phyloP scores from a whole-genome alignment of 2,888 invertebrate genomes.

The Cerastis rubricosa region DNA sequence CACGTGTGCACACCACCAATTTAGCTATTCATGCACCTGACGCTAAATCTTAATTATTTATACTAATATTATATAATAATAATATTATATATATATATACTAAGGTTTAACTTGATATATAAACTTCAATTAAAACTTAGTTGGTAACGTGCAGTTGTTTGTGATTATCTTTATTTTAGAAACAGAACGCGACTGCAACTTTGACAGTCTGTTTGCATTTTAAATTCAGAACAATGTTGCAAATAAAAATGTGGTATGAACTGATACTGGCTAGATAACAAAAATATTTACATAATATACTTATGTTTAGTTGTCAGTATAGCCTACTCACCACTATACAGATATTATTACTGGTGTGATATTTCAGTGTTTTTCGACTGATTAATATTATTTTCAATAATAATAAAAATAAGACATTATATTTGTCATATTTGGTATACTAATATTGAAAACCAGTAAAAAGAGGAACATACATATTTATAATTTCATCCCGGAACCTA shows the following conservation, averaged over 20 bases:
- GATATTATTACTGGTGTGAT: no score
- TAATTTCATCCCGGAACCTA: background rate
- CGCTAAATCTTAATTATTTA: conserved; percentile 54
- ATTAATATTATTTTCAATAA: no score
- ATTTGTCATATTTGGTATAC: no score
- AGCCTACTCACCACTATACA: no score
- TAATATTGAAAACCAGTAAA: background rate
- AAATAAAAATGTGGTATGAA: background rate
- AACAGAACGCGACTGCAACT: conserved; percentile 24
- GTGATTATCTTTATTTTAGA: conserved; percentile 31
- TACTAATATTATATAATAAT: no score
- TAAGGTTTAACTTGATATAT: conserved; percentile 41
- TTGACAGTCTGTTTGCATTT: conserved; percentile 25
- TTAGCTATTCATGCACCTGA: conserved; percentile 57
- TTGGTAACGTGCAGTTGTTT: conserved; percentile 27
- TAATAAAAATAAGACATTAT: no score
- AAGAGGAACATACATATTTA: background rate
- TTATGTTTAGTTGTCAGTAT: no score
- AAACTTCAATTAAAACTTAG: conserved; percentile 56
- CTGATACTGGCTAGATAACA: background rate
- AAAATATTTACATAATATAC: no score
- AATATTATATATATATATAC: no score
- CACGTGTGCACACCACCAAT: conserved; percentile 35
- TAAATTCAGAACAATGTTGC: conserved; percentile 7
- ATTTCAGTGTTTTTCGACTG: no score